phyloP scores from a whole-genome alignment of 2,888 invertebrate genomes.

The Geotrupes spiniger region DNA sequence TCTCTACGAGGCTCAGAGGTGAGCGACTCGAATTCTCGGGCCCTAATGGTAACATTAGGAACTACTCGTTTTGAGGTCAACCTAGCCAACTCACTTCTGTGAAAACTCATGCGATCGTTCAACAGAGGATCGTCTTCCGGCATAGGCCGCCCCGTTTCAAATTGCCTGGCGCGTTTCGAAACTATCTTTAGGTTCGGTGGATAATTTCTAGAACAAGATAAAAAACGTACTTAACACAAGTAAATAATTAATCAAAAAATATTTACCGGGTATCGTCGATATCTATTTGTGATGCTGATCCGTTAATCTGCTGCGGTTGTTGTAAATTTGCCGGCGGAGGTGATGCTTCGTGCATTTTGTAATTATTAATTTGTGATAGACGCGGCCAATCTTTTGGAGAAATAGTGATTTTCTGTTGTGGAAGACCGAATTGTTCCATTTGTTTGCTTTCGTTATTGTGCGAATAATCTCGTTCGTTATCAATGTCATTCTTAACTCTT shows the following conservation, averaged over 20 bases:
- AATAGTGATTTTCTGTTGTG: slow-evolving; percentile 33
- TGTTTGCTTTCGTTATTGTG: slow-evolving; percentile 13
- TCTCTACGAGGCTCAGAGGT: slow-evolving; percentile 43
- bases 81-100: slow-evolving; percentile 63
- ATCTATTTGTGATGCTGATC: slow-evolving; percentile 33
- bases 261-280: slow-evolving; percentile 36
- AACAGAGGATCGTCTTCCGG: slow-evolving; percentile 55
- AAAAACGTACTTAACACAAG: not conserved
- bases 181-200: slow-evolving; percentile 62
- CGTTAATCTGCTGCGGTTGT: slow-evolving; percentile 28
- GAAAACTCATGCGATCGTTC: slow-evolving; percentile 64
- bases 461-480: slow-evolving; percentile 45
- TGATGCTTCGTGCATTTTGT: slow-evolving; percentile 36
- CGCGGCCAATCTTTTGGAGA: slow-evolving; percentile 32
- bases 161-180: slow-evolving; percentile 69
- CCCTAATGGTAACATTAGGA: slow-evolving; percentile 71
- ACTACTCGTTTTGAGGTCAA: slow-evolving; percentile 66
- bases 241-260: not conserved
- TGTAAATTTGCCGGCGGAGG: slow-evolving; percentile 34
- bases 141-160: slow-evolving; percentile 64
- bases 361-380: slow-evolving; percentile 18
- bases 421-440: slow-evolving; percentile 19
- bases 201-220: slow-evolving; percentile 34
- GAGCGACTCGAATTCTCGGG: slow-evolving; percentile 70
- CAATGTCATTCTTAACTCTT: slow-evolving; percentile 50